A percentile compares a stretch with the other conserved stretches of the same genome.
phyloP scores from a whole-genome alignment of 2,113 vertebrate genomes.

The Uria aalge region DNA sequence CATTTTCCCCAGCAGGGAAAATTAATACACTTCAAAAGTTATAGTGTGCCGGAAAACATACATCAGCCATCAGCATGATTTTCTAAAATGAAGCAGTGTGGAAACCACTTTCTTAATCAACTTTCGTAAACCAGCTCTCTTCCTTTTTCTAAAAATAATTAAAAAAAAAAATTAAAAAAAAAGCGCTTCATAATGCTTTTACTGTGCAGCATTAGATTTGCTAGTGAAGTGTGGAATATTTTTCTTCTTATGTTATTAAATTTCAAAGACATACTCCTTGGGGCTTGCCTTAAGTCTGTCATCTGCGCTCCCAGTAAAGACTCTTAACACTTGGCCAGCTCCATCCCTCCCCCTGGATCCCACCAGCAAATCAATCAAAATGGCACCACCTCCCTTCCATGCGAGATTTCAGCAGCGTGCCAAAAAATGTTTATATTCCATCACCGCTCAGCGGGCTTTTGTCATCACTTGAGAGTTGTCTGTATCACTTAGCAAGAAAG shows the following conservation, averaged over 20 bases:
- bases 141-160: not conserved
- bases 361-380: constrained; percentile 45
- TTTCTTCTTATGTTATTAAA: constrained; percentile 59
- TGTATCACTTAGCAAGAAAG: constrained; percentile 17
- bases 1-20: constrained; percentile 64
- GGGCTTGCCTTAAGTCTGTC: constrained; percentile 56
- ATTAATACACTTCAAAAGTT: constrained; percentile 67
- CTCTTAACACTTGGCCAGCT: constrained; percentile 32
- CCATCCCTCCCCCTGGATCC: constrained; percentile 15
- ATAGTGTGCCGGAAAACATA: constrained; percentile 34
- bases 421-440: not conserved
- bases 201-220: constrained; percentile 5
- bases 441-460: not conserved
- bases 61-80: constrained; percentile 42
- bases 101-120: constrained; percentile 62
- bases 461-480: not conserved
- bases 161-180: not conserved
- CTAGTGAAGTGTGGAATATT: constrained; percentile 12
- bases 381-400: not conserved
- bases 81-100: constrained; percentile 41
- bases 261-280: constrained; percentile 44
- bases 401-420: not conserved
- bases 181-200: not conserved
- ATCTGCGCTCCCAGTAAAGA: constrained; percentile 6
- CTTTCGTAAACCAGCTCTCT: not conserved